A percentile compares a stretch with the other conserved stretches of the same genome.
Conservation (phyloP, 2,888 invertebrate species). For the Cosmia pyralina region DNA sequence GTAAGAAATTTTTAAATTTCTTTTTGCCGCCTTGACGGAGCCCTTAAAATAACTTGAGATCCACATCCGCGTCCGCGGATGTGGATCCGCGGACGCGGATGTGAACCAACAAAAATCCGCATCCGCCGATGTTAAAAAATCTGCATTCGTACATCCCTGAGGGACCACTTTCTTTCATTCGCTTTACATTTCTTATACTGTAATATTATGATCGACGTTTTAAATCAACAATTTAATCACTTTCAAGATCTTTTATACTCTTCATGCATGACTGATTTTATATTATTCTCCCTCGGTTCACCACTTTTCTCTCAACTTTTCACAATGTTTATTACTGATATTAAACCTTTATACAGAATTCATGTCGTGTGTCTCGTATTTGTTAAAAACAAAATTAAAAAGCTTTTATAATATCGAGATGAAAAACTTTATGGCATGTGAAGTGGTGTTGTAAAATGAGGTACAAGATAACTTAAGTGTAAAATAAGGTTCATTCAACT, state of each 20-base stretch:
- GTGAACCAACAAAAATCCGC: too few relatives aligned
- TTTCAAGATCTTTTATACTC: conserved; percentile 4
- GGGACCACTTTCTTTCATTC: too few relatives aligned
- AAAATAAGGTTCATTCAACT: background rate
- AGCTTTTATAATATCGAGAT: conserved; percentile 8
- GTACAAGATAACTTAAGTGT: background rate
- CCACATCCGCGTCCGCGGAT: too few relatives aligned
- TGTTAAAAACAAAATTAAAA: conserved; percentile 20
- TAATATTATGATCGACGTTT: conserved; percentile 15
- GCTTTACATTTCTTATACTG: background rate
- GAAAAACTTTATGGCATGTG: conserved; percentile 3
- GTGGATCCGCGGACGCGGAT: too few relatives aligned
- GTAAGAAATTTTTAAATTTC: too few relatives aligned
- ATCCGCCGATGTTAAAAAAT: too few relatives aligned
- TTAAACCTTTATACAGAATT: conserved; percentile 32
- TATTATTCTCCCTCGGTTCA: conserved; percentile 18
- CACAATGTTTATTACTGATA: conserved; percentile 21
- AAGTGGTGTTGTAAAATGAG: background rate
- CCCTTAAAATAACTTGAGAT: too few relatives aligned
- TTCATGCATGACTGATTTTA: conserved; percentile 28
- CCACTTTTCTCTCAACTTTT: conserved; percentile 19
- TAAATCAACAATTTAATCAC: conserved; percentile 14
- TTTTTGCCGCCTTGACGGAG: too few relatives aligned
- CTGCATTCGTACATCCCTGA: too few relatives aligned
- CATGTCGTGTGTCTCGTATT: conserved; percentile 19